phyloP scores from a whole-genome alignment of 2,113 vertebrate genomes.

The Nerophis ophidion region DNA sequence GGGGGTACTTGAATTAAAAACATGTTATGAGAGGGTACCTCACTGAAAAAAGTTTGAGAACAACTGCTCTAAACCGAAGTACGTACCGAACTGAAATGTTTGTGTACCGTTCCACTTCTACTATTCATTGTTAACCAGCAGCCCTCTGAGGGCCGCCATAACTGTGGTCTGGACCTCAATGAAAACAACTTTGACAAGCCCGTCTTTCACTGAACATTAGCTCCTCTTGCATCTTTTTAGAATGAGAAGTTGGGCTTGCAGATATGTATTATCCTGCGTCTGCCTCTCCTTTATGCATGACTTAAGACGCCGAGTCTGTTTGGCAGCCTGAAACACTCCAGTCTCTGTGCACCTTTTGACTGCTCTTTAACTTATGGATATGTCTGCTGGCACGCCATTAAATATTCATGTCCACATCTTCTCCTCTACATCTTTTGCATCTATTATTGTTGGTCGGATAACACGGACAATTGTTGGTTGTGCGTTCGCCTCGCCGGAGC shows the following conservation, averaged over 20 bases:
- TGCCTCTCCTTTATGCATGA: slow-evolving; percentile 47
- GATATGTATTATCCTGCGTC: slow-evolving; percentile 43
- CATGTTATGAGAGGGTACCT: too few species aligned
- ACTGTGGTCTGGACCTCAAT: too few species aligned
- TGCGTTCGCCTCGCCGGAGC: slow-evolving; percentile 23
- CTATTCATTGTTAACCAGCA: too few species aligned
- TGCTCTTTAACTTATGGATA: slow-evolving; percentile 33
- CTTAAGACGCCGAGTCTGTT: slow-evolving; percentile 38
- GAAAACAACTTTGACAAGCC: too few species aligned
- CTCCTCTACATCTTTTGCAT: slow-evolving; percentile 37
- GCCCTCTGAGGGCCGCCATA: too few species aligned
- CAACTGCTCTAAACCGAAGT: too few species aligned
- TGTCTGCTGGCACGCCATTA: slow-evolving; percentile 44
- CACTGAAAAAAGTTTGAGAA: too few species aligned
- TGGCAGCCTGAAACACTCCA: slow-evolving; percentile 31
- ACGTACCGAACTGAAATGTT: too few species aligned
- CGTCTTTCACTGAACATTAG: slow-evolving; percentile 33
- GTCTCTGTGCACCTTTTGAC: slow-evolving; percentile 43
- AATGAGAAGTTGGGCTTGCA: slow-evolving; percentile 42
- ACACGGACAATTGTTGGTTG: slow-evolving; percentile 14
- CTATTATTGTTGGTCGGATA: slow-evolving; percentile 28
- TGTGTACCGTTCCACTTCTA: too few species aligned
- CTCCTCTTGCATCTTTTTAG: slow-evolving; percentile 37
- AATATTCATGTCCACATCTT: slow-evolving; percentile 51
- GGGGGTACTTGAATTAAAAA: too few species aligned